Evolutionary conservation across 2,797 vertebrate genomes (phyloP).

Genomic region (Corythornis leucogaster): DNA sequence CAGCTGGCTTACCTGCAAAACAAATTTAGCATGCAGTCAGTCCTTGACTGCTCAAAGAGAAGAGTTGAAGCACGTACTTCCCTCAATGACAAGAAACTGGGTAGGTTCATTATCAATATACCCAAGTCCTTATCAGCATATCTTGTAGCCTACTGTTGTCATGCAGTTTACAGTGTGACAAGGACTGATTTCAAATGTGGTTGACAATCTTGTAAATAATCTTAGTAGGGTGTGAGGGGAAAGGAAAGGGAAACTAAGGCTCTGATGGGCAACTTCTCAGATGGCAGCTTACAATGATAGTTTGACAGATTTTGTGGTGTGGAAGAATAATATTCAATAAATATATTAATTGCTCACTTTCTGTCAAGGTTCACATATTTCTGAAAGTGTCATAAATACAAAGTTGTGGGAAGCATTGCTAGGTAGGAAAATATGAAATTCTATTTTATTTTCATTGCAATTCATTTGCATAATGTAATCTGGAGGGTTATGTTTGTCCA

Average conservation of each 20-base stretch:
- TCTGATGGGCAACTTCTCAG: conserved; percentile 68
- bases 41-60: conserved; percentile 22
- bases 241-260: conserved; percentile 45
- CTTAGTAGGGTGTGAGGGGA: not conserved
- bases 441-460: conserved; percentile 59
- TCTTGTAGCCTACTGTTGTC: conserved; percentile 37
- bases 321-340: conserved; percentile 57
- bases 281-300: conserved; percentile 62
- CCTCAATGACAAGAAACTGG: conserved; percentile 32
- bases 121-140: conserved; percentile 39
- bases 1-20: conserved; percentile 16
- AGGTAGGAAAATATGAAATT: conserved; percentile 67
- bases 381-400: conserved; percentile 70
- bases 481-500: conserved; percentile 64
- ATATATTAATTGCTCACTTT: conserved; percentile 19
- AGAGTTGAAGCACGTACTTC: not conserved
- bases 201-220: conserved; percentile 68
- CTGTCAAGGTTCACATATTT: conserved; percentile 65
- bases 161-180: conserved; percentile 54
- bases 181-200: conserved; percentile 49
- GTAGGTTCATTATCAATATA: conserved; percentile 10
- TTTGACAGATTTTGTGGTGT: conserved; percentile 69
- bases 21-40: conserved; percentile 6
- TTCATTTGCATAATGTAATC: conserved; percentile 74
- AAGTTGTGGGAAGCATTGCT: conserved; percentile 64